These are phyloP conservation scores for Chloroclysta siterata DNA, from an alignment of 2,888 invertebrate genomes.

Conservation along the genomic window DNA sequence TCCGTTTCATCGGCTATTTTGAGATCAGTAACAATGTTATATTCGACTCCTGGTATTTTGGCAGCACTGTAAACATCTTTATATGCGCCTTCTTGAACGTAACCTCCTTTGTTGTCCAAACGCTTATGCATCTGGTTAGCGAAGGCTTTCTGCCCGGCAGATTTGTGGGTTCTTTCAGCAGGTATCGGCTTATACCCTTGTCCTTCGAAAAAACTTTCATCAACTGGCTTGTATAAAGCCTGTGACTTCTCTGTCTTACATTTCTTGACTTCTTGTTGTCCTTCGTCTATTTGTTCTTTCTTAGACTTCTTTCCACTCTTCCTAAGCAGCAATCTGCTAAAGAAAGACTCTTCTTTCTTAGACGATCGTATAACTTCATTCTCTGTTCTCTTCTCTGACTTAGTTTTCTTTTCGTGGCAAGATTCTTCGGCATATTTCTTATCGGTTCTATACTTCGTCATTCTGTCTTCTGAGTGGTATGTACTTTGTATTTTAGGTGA, in stretches of 20 bases:
- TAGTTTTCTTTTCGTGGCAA: constrained; percentile 80
- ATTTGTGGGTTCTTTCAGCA: constrained; percentile 75
- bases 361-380: constrained; percentile 77
- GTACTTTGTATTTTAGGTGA: constrained; percentile 65
- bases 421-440: constrained; percentile 76
- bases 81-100: constrained; percentile 78
- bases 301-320: constrained; percentile 90
- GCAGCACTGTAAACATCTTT: constrained; percentile 79
- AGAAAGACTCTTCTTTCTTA: constrained; percentile 86
- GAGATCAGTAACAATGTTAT: constrained; percentile 76
- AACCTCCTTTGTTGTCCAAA: constrained; percentile 80
- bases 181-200: constrained; percentile 72
- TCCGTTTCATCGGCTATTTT: constrained; percentile 81
- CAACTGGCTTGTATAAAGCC: constrained; percentile 70
- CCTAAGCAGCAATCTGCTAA: constrained; percentile 88
- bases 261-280: constrained; percentile 71
- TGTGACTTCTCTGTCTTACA: constrained; percentile 68
- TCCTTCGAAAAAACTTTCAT: constrained; percentile 64
- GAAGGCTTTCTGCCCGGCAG: constrained; percentile 79
- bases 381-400: constrained; percentile 78
- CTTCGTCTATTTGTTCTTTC: constrained; percentile 77
- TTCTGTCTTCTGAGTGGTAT: constrained; percentile 68
- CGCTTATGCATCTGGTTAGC: constrained; percentile 81
- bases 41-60: constrained; percentile 77
- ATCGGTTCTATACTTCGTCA: constrained; percentile 66